Conservation (phyloP, 2,888 invertebrate genomes). For the Alloscopus bannaensis region DNA sequence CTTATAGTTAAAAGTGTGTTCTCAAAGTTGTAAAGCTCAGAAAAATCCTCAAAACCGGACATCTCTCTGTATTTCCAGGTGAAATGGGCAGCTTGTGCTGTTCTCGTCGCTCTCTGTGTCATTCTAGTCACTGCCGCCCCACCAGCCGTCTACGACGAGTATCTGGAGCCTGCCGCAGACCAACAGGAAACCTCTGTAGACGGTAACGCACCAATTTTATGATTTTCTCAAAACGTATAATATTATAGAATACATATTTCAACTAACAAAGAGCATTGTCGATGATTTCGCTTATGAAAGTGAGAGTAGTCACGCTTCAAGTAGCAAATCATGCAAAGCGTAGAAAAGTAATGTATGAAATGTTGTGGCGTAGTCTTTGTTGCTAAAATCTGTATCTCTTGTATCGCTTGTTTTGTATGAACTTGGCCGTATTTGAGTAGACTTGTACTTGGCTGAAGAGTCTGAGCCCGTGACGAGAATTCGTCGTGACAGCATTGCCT, state of each 20-base stretch:
- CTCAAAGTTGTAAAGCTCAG: background rate
- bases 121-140: constrained; percentile 66
- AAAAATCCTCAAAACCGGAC: constrained; percentile 2
- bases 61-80: constrained; percentile 44
- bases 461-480: constrained; percentile 30
- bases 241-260: background rate
- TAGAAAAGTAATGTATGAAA: background rate
- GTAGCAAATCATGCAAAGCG: constrained; percentile 8
- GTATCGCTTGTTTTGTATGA: background rate
- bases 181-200: constrained; percentile 66
- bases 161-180: constrained; percentile 35
- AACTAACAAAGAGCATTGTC: background rate
- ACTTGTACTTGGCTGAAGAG: constrained; percentile 23
- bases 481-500: constrained; percentile 50
- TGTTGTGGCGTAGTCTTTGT: constrained; percentile 1
- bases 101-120: constrained; percentile 55
- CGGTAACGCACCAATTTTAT: constrained; percentile 54
- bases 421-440: too few relatives aligned
- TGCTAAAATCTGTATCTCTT: background rate
- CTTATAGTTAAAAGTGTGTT: background rate
- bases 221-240: background rate
- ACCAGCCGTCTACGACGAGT: constrained; percentile 60
- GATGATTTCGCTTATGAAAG: too few relatives aligned
- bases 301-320: constrained; percentile 7
- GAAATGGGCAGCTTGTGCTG: constrained; percentile 59